These are phyloP conservation scores for Oxyscelio sp. DNA, from an alignment of 2,888 invertebrate species.

Conservation along the genomic window DNA sequence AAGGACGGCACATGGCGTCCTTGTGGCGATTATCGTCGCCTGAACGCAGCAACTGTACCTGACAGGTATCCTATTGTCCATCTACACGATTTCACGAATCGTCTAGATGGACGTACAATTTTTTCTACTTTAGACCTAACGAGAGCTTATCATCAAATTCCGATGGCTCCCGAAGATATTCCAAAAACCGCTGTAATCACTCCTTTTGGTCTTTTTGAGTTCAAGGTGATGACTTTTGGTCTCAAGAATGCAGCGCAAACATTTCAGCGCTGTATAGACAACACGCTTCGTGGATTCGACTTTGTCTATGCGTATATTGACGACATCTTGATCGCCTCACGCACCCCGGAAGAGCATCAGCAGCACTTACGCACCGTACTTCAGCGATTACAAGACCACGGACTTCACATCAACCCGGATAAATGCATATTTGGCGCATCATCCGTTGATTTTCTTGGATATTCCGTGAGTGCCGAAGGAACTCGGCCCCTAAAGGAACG, in stretches of 20 bases:
- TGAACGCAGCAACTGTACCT: constrained; percentile 49
- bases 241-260: background rate
- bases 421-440: background rate
- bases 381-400: background rate
- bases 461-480: background rate
- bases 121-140: background rate
- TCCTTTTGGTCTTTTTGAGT: background rate
- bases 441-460: background rate
- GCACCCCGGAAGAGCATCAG: background rate
- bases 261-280: background rate
- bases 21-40: constrained; percentile 55
- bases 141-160: background rate
- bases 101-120: background rate
- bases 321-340: constrained; percentile 1
- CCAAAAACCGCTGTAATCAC: background rate
- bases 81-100: constrained; percentile 57
- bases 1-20: constrained; percentile 49
- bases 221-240: constrained; percentile 4
- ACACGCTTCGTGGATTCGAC: background rate
- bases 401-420: background rate
- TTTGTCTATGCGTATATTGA: too few relatives aligned
- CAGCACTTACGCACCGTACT: background rate
- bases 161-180: background rate
- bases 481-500: background rate
- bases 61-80: constrained; percentile 54